Conservation (phyloP, 2,888 invertebrate species). For the Trichogramma evanescens region DNA sequence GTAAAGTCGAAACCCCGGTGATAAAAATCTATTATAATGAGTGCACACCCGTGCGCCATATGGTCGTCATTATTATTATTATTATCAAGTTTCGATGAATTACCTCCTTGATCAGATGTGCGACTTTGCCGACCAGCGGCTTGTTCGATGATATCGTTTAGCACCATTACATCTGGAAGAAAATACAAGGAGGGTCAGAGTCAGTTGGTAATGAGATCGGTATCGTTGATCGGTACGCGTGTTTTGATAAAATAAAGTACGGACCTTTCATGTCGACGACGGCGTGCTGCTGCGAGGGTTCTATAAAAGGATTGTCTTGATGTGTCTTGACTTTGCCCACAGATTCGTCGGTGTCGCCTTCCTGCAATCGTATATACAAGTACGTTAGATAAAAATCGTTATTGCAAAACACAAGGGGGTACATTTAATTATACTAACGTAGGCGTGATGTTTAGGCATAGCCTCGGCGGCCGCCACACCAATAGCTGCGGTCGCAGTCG, state of each 20-base stretch:
- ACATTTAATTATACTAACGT: constrained; percentile 48
- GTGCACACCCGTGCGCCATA: too few relatives aligned
- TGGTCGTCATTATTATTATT: too few relatives aligned
- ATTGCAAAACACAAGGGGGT: neutral
- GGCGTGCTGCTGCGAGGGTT: constrained; percentile 76
- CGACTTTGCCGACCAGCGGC: constrained; percentile 83
- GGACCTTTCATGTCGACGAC: constrained; percentile 92
- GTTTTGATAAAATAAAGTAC: neutral
- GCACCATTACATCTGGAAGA: constrained; percentile 86
- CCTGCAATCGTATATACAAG: constrained; percentile 49
- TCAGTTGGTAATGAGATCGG: neutral
- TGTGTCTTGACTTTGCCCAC: constrained; percentile 71
- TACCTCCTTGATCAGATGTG: constrained; percentile 83
- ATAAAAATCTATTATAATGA: too few relatives aligned
- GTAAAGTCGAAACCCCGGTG: too few relatives aligned
- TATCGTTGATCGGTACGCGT: neutral
- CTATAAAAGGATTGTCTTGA: constrained; percentile 87
- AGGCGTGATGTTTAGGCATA: constrained; percentile 55
- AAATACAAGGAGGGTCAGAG: neutral
- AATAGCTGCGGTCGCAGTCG: constrained; percentile 33
- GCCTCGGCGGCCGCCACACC: constrained; percentile 39
- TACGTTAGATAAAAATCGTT: neutral
- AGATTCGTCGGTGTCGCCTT: constrained; percentile 75
- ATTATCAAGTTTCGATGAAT: constrained; percentile 26
- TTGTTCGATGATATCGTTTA: constrained; percentile 95